Conservation (phyloP, 2,113 vertebrate species). For the Toxotes jaculatrix region DNA sequence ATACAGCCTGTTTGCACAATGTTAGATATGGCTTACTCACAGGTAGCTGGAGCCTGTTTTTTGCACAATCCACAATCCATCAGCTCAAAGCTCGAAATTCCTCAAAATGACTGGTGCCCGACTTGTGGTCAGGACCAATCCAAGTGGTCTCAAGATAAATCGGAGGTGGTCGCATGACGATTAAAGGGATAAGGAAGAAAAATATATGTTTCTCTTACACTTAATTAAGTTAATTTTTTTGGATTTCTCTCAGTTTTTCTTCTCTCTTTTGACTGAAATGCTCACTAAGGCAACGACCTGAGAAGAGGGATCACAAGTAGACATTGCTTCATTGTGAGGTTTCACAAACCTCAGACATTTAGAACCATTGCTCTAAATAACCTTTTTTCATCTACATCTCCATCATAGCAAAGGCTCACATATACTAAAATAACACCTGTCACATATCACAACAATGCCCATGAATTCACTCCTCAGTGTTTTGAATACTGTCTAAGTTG, state of each 20-base stretch:
- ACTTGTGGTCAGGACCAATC: background rate
- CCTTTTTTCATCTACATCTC: background rate
- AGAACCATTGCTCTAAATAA: background rate
- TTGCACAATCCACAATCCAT: background rate
- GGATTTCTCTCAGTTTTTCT: background rate
- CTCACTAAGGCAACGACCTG: background rate
- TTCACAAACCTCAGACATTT: background rate
- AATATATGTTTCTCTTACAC: background rate
- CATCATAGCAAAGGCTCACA: background rate
- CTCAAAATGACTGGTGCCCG: background rate
- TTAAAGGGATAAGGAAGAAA: background rate
- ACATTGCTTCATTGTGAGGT: background rate
- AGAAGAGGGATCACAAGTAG: background rate
- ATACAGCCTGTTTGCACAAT: conserved; percentile 21
- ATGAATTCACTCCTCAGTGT: background rate
- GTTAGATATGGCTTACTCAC: conserved; percentile 14
- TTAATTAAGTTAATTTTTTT: background rate
- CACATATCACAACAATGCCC: background rate
- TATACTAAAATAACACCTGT: background rate
- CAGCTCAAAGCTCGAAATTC: conserved; percentile 9
- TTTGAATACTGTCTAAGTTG: background rate
- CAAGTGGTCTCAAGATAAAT: background rate
- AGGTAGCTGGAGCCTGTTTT: background rate
- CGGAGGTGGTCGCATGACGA: background rate
- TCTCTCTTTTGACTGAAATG: background rate